Percentiles rank a stretch among this genome's conserved stretches.
Evolutionary conservation across 2,888 invertebrate genomes (phyloP).

Genomic region (Dolichopus griseipennis): DNA sequence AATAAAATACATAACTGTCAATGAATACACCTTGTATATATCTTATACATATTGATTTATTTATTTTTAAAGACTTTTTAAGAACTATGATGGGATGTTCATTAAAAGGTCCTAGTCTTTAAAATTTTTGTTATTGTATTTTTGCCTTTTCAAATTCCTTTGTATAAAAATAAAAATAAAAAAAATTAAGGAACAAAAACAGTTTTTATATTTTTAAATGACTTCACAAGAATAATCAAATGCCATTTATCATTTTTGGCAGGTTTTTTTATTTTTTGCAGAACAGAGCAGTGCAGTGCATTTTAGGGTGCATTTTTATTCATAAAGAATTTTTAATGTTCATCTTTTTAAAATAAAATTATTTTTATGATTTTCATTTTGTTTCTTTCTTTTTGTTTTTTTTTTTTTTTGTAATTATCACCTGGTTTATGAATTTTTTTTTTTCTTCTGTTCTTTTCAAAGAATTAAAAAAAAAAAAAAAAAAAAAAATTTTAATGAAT

Average conservation of each 20-base stretch:
- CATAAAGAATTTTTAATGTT: not conserved
- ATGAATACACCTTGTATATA: not conserved
- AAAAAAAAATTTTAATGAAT: no score
- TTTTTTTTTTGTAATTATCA: not conserved
- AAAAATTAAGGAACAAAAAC: not conserved
- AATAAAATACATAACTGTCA: not conserved
- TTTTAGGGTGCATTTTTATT: not conserved
- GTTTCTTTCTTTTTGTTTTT: no score
- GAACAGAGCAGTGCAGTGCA: not conserved
- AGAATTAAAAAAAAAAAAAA: no score
- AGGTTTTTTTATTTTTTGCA: not conserved
- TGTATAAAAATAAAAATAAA: not conserved
- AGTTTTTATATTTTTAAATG: not conserved
- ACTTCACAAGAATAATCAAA: constrained; percentile 2
- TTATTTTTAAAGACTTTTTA: constrained; percentile 1
- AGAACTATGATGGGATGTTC: not conserved
- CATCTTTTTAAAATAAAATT: not conserved
- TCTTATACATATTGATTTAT: not conserved
- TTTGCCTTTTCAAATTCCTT: not conserved
- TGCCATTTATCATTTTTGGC: constrained; percentile 4
- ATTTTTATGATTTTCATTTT: not conserved
- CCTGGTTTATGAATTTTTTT: not conserved
- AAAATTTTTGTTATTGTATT: not conserved
- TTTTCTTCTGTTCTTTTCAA: no score
- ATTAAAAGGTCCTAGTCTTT: not conserved